Evolutionary conservation across 1,140 invertebrate genomes (phyloP).

Genomic region (Heliconius nattereri): DNA sequence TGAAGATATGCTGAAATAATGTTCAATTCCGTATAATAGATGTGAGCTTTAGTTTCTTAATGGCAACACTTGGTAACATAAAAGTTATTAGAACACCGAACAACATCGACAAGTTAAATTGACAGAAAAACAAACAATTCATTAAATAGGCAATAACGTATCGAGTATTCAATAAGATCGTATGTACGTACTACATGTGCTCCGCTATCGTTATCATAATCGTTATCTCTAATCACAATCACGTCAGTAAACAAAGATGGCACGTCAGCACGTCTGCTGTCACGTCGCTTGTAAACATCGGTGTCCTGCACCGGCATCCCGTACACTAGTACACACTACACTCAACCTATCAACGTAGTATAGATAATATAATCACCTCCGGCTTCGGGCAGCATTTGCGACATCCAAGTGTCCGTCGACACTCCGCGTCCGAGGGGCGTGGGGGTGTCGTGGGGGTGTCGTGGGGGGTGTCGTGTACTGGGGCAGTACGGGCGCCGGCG

Average conservation of each 20-base stretch:
- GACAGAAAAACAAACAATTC: too few relatives aligned
- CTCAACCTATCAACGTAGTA: background rate
- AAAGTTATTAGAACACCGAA: too few relatives aligned
- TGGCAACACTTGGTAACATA: too few relatives aligned
- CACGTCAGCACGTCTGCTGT: background rate
- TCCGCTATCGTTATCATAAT: background rate
- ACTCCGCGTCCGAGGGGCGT: constrained; percentile 11
- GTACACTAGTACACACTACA: background rate
- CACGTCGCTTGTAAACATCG: constrained; percentile 5
- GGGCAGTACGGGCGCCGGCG: constrained; percentile 24
- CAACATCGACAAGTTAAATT: too few relatives aligned
- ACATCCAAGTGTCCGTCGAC: constrained; percentile 57
- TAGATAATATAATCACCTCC: constrained; percentile 58
- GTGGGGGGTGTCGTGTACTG: background rate
- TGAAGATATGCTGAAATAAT: too few relatives aligned
- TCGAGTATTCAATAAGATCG: background rate
- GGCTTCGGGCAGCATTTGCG: constrained; percentile 71
- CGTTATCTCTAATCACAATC: constrained; percentile 4
- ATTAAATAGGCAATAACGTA: too few relatives aligned
- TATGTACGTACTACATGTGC: background rate
- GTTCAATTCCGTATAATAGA: too few relatives aligned
- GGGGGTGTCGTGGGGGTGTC: constrained; percentile 4
- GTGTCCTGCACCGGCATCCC: constrained; percentile 18
- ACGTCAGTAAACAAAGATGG: constrained; percentile 18
- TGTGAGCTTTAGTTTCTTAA: too few relatives aligned